These are phyloP conservation scores for Daptonema setosum DNA, from an alignment of 2,888 invertebrate genomes.

Conservation along the genomic window DNA sequence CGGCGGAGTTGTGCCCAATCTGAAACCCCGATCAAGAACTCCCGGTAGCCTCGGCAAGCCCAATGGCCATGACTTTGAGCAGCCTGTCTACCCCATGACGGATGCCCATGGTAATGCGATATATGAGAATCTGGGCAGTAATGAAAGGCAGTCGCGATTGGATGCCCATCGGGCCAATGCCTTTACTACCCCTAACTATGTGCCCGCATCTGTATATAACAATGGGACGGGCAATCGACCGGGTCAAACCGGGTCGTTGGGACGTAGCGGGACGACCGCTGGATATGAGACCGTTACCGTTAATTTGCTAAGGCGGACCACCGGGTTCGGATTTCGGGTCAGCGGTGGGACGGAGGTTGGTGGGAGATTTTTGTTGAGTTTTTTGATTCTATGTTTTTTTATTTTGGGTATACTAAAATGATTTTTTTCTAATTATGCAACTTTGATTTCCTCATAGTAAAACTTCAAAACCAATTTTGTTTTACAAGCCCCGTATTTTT, in stretches of 20 bases:
- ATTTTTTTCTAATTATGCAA: too few relatives aligned
- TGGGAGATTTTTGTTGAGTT: too few relatives aligned
- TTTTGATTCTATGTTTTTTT: too few relatives aligned
- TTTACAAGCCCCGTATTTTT: too few relatives aligned
- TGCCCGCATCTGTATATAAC: constrained; percentile 19
- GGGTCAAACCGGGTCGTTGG: constrained; percentile 9
- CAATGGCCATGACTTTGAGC: constrained; percentile 2
- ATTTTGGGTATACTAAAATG: too few relatives aligned
- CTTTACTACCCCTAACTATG: constrained; percentile 22
- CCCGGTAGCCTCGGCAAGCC: constrained; percentile 7
- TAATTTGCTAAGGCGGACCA: constrained; percentile 62
- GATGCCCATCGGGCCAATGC: background rate
- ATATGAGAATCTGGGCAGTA: constrained; percentile 6
- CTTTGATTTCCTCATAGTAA: too few relatives aligned
- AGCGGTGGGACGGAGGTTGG: constrained; percentile 95
- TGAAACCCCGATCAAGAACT: constrained; percentile 9
- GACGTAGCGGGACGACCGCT: background rate
- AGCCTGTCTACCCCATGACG: constrained; percentile 1
- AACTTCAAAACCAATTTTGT: too few relatives aligned
- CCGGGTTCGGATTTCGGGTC: constrained; percentile 90
- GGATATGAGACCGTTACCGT: constrained; percentile 47
- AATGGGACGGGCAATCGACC: constrained; percentile 10
- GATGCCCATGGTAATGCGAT: constrained; percentile 12
- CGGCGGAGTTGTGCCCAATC: background rate
- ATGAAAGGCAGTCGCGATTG: background rate